Percentiles rank a stretch among this genome's conserved stretches.
Evolutionary conservation across 2,797 vertebrate genomes (phyloP).

Genomic region (Lepilemur septentrionalis): DNA sequence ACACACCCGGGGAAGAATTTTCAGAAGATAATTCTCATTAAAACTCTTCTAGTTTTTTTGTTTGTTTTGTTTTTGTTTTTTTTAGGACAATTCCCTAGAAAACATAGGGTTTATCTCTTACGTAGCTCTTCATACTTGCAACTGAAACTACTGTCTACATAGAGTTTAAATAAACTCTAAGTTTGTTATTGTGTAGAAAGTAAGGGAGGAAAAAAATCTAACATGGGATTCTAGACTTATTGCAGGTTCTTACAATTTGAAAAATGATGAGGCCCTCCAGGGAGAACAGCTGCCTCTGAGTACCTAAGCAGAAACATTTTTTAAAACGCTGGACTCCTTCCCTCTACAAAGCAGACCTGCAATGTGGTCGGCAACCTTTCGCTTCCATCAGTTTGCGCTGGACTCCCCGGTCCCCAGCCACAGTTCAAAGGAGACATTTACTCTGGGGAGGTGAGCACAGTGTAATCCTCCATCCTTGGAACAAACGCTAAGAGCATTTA

Average conservation of each 20-base stretch:
- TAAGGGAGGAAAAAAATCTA: not conserved
- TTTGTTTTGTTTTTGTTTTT: not conserved
- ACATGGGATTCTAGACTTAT: not conserved
- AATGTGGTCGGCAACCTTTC: not conserved
- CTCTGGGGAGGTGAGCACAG: not conserved
- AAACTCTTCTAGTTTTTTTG: not conserved
- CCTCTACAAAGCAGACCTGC: constrained; percentile 31
- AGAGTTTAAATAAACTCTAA: not conserved
- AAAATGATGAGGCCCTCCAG: not conserved
- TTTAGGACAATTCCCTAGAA: not conserved
- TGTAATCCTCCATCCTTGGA: not conserved
- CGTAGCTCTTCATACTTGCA: not conserved
- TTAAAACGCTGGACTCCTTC: not conserved
- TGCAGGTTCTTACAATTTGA: not conserved
- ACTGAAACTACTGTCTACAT: not conserved
- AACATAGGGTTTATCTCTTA: not conserved
- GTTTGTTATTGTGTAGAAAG: not conserved
- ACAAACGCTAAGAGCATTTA: not conserved
- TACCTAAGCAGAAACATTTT: not conserved
- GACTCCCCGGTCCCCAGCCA: not conserved
- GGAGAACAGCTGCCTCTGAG: not conserved
- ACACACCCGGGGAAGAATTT: not conserved
- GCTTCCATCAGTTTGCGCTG: not conserved
- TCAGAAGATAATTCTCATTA: not conserved
- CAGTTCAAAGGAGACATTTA: constrained; percentile 55